Evolutionary conservation across 2,797 vertebrate species (phyloP).

Genomic region (Podarcis lilfordi): DNA sequence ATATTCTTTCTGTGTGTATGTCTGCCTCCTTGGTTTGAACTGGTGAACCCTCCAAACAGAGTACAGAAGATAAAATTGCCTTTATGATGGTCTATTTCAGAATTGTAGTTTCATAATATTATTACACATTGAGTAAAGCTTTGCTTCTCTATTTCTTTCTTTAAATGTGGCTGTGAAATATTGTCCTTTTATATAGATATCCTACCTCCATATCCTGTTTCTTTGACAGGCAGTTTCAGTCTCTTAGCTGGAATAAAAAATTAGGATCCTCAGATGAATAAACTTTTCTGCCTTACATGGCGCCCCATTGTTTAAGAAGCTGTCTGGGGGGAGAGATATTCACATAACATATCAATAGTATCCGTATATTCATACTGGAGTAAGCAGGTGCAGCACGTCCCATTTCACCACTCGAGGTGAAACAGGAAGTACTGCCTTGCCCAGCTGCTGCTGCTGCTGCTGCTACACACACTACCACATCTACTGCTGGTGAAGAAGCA

Average conservation of each 20-base stretch:
- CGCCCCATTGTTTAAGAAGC: constrained; percentile 28
- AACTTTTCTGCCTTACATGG: neutral
- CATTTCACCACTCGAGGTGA: too few relatives aligned
- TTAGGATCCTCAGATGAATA: constrained; percentile 21
- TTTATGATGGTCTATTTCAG: neutral
- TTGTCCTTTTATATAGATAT: constrained; percentile 27
- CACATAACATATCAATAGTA: constrained; percentile 15
- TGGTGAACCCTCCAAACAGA: neutral
- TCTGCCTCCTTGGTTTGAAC: neutral
- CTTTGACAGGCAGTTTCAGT: constrained; percentile 34
- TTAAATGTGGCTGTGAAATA: constrained; percentile 2
- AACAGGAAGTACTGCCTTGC: too few relatives aligned
- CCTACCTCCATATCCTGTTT: constrained; percentile 50
- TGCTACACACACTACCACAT: too few relatives aligned
- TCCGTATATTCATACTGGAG: constrained; percentile 50
- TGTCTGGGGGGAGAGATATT: neutral
- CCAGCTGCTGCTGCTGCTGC: too few relatives aligned
- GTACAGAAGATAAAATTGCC: too few relatives aligned
- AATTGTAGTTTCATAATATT: constrained; percentile 29
- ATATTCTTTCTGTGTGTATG: neutral
- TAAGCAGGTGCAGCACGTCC: too few relatives aligned
- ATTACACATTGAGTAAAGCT: constrained; percentile 50
- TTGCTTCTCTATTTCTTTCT: constrained; percentile 50
- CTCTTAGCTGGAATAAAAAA: constrained; percentile 33
- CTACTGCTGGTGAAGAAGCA: too few relatives aligned